Percentiles rank a stretch among this genome's conserved stretches.
Conservation (phyloP, 92 coral and sea anemone species). For the Paragorgia papillata region DNA sequence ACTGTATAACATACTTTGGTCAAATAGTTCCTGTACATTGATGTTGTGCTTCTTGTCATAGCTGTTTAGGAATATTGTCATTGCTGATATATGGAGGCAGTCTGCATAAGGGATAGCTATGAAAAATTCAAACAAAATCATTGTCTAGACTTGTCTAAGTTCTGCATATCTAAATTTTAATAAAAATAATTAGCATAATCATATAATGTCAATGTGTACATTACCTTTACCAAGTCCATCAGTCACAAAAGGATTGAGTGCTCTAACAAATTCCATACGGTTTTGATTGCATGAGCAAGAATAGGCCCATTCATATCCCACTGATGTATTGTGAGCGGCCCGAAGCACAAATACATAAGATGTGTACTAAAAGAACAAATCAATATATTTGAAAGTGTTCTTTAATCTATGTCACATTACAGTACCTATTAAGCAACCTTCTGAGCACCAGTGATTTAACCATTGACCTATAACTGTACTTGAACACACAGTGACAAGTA, state of each 20-base stretch:
- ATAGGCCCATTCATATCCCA: conserved; percentile 1
- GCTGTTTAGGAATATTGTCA: conserved; percentile 4
- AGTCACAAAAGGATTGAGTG: neutral
- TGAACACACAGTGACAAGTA: no score
- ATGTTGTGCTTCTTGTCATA: neutral
- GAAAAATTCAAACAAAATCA: neutral
- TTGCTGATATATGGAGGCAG: conserved; percentile 27
- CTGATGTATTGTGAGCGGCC: neutral
- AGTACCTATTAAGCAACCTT: no score
- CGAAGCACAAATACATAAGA: conserved; percentile 20
- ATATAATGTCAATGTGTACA: neutral
- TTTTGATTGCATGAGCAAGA: conserved; percentile 18
- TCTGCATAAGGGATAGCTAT: conserved; percentile 23
- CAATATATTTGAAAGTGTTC: no score
- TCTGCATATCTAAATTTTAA: neutral
- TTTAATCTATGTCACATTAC: no score
- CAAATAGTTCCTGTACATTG: neutral
- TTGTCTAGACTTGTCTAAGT: neutral
- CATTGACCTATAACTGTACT: no score
- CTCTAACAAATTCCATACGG: neutral
- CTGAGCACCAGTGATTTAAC: no score
- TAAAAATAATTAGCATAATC: neutral
- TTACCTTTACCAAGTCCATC: conserved; percentile 3
- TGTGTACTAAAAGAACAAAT: conserved; percentile 1
- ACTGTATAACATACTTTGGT: neutral